Percentiles rank a stretch among this genome's conserved stretches.
Conservation (phyloP, 2,113 vertebrate species). For the Cathartes aura region DNA sequence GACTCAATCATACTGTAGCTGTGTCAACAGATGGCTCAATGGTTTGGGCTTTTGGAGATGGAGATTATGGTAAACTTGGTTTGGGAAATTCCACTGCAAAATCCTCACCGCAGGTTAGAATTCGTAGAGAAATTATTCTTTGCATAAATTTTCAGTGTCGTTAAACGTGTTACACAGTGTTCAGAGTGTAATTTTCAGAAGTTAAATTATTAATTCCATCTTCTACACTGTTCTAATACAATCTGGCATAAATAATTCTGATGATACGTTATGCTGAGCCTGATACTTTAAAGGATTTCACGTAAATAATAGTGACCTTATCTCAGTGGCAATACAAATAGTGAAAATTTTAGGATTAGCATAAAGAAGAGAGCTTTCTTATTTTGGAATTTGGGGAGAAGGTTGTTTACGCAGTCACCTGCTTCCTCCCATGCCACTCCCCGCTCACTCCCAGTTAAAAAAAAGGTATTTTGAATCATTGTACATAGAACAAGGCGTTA, state of each 20-base stretch:
- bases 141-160: neutral
- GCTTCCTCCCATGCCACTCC: neutral
- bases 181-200: neutral
- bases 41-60: constrained; percentile 89
- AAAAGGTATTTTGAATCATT: neutral
- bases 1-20: constrained; percentile 85
- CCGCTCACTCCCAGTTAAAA: neutral
- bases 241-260: neutral
- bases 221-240: neutral
- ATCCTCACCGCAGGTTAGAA: constrained; percentile 84
- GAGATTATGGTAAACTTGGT: constrained; percentile 87
- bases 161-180: neutral
- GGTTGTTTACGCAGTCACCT: neutral
- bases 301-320: neutral
- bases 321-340: neutral
- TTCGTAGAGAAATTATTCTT: neutral
- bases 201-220: neutral
- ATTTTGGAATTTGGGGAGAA: neutral
- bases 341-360: neutral
- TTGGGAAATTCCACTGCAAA: constrained; percentile 88
- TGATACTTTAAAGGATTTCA: neutral
- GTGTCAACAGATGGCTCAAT: constrained; percentile 86
- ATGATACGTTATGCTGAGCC: neutral
- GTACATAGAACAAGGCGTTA: neutral
- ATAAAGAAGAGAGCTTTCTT: neutral